phyloP scores from a whole-genome alignment of 2,113 vertebrate genomes.

The Stictonetta naevosa region DNA sequence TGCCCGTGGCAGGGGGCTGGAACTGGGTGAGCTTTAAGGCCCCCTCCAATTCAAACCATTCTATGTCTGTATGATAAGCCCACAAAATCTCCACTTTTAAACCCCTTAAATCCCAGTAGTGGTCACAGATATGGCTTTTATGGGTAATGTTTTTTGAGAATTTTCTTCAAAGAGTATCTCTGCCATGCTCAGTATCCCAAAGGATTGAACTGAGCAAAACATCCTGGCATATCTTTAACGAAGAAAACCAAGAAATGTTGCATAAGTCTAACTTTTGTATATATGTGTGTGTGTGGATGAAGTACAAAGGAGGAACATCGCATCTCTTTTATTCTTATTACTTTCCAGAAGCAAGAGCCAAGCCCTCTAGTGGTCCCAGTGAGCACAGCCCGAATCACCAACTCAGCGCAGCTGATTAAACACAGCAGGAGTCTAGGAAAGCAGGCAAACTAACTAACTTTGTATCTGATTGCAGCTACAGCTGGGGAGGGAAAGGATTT shows the following conservation, averaged over 20 bases:
- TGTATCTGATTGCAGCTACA: background rate
- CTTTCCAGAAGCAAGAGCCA: accelerated
- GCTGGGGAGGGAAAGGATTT: background rate
- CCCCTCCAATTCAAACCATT: too few species aligned
- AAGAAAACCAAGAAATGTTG: background rate
- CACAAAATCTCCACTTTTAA: background rate
- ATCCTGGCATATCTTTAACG: background rate
- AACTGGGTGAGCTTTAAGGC: too few species aligned
- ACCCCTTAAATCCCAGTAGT: background rate
- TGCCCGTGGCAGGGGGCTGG: too few species aligned
- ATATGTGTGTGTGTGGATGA: accelerated
- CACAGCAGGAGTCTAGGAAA: background rate
- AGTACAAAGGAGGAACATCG: background rate
- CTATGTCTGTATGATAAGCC: background rate
- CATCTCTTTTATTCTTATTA: background rate
- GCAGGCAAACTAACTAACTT: background rate
- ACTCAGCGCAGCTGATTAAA: background rate
- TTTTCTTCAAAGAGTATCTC: accelerated
- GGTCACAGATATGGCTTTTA: background rate
- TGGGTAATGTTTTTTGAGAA: background rate
- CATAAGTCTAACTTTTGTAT: background rate
- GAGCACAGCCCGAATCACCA: accelerated
- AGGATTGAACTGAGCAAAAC: background rate
- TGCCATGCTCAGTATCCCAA: background rate
- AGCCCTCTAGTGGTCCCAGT: background rate